Evolutionary conservation across 1,140 invertebrate species (phyloP), one percentile per base, ranked within the genome.

Genomic region (Temnothorax longispinosus): DNA sequence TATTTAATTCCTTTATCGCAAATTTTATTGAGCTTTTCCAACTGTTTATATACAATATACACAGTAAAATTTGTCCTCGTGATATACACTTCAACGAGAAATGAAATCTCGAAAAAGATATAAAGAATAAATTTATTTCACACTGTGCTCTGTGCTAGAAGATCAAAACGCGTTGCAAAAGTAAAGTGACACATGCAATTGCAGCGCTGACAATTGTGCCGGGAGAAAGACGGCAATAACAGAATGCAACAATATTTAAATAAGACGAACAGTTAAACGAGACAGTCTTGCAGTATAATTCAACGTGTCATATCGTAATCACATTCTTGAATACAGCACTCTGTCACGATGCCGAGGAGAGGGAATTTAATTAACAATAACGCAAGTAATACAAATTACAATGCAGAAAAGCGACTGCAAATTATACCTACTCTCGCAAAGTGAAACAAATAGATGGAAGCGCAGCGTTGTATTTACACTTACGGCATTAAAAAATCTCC

Each of bases 331-430:
- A 58, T 44, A 44, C 8, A 52, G 56, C 72, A 75, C n/a, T 74
- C 41, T 11, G 13, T 60, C 41, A 54, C 54, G 52, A 81, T 11
- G 69, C 52, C 52, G 38, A 21, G 56, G n/a, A 60, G 69, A 75
- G 32, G 52, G 80, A 84, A 62, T 84, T 84, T 84, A 84, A 84
- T 84, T 84, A 75, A 75, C 69, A 75, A 84, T 84, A 84, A 74
- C 27, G 69, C 80, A 54, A 81, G 64, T 56, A 64, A 84, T 84
- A 84, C 69, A 60, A 84, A 84, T 84, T 84, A 62, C 67, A 54
- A 60, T 13, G 67, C 54, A 72, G 54, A 50, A 84, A 60, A 84
- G 54, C 80, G 32, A 81, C 35, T 72, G 54, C 27, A 75, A 84
- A 74, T 74, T 84, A 69, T 47, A 74, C 27, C 27, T 27, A 27